Percentiles rank a stretch among this genome's conserved stretches.
phyloP scores from a whole-genome alignment of 1,140 invertebrate genomes.

The Cotesia vestalis region DNA sequence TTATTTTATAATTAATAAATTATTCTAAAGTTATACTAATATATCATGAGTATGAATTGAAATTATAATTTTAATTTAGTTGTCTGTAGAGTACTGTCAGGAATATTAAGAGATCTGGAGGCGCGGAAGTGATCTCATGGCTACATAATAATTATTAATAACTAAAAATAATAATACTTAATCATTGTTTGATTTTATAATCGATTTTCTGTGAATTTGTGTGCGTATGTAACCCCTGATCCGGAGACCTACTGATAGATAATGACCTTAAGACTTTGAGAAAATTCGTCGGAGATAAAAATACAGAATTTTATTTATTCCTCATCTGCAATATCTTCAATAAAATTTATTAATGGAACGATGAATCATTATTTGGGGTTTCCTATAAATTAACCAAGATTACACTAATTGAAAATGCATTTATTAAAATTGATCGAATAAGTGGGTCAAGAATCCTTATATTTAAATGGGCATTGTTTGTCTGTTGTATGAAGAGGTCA shows the following conservation, averaged over 20 bases:
- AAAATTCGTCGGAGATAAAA: background rate
- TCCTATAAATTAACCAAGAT: background rate
- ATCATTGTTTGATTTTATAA: background rate
- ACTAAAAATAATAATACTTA: too few relatives aligned
- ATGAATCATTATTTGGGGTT: constrained; percentile 1
- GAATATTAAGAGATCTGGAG: too few relatives aligned
- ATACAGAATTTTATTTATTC: too few relatives aligned
- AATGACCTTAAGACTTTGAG: constrained; percentile 44
- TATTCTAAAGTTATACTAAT: too few relatives aligned
- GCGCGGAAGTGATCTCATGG: too few relatives aligned
- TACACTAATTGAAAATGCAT: background rate
- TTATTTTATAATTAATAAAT: too few relatives aligned
- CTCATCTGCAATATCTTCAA: too few relatives aligned
- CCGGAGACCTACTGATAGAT: constrained; percentile 49
- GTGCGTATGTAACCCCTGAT: constrained; percentile 39
- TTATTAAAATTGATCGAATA: background rate
- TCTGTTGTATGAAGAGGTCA: constrained; percentile 5
- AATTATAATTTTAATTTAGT: too few relatives aligned
- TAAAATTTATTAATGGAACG: too few relatives aligned
- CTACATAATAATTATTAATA: too few relatives aligned
- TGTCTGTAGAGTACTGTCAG: too few relatives aligned
- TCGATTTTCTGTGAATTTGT: constrained; percentile 25
- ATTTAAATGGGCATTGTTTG: constrained; percentile 19
- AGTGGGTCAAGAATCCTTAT: constrained; percentile 23
- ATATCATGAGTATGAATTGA: too few relatives aligned